Evolutionary conservation across 2,797 vertebrate genomes (phyloP).

Genomic region (Gila robusta): DNA sequence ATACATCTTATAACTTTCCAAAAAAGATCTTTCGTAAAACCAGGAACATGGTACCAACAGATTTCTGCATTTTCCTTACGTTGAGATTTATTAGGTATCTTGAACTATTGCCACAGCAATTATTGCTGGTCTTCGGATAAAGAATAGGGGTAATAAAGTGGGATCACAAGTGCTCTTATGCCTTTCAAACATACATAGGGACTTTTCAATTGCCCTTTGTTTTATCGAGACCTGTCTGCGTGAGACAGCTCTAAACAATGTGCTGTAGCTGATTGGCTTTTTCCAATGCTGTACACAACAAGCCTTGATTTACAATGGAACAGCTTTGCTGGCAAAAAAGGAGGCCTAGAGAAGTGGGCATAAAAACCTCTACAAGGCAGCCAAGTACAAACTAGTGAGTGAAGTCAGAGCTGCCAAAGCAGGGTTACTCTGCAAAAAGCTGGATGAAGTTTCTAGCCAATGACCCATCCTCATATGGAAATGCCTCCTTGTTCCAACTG

Average conservation of each 20-base stretch:
- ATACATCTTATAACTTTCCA: not conserved
- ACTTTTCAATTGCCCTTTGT: slow-evolving; percentile 1
- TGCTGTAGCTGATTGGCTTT: slow-evolving; percentile 27
- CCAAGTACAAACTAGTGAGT: slow-evolving; percentile 36
- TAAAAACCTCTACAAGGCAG: slow-evolving; percentile 22
- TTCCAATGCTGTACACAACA: not conserved
- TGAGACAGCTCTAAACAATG: slow-evolving; percentile 16
- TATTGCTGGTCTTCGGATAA: slow-evolving; percentile 12
- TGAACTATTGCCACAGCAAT: slow-evolving; percentile 3
- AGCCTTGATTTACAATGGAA: slow-evolving; percentile 36
- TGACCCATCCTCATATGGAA: slow-evolving; percentile 26
- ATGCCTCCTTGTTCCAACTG: slow-evolving; percentile 13
- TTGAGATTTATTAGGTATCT: slow-evolving; percentile 20
- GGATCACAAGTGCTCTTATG: not conserved
- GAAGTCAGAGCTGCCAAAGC: slow-evolving; percentile 19
- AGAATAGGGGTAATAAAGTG: slow-evolving; percentile 7
- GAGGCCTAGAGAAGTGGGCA: slow-evolving; percentile 25
- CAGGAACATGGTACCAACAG: not conserved
- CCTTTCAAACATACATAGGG: slow-evolving; percentile 16
- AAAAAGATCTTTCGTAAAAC: not conserved
- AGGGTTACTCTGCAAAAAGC: slow-evolving; percentile 26
- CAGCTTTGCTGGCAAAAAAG: slow-evolving; percentile 34
- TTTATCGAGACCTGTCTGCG: slow-evolving; percentile 11
- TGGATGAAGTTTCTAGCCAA: slow-evolving; percentile 18
- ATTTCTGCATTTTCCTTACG: not conserved